phyloP scores from a whole-genome alignment of 2,888 invertebrate species.

The Temnothorax unifasciatus region DNA sequence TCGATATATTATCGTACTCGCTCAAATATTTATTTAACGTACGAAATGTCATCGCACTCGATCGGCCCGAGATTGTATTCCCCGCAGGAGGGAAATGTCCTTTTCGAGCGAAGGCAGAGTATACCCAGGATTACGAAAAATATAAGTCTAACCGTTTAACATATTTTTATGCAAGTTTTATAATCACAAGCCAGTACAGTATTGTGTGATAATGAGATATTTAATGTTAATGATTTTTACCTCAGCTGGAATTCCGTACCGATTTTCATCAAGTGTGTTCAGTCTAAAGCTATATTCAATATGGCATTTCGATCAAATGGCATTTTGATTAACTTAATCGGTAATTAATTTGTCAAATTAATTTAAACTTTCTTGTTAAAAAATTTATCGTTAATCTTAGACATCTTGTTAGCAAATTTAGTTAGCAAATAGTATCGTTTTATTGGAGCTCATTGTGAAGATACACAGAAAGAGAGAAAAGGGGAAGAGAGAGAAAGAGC shows the following conservation, averaged over 20 bases:
- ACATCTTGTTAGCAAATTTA: background rate
- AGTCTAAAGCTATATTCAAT: background rate
- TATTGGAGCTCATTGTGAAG: background rate
- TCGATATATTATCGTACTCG: slow-evolving; percentile 72
- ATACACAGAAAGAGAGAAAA: background rate
- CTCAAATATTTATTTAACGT: slow-evolving; percentile 77
- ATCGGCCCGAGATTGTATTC: background rate
- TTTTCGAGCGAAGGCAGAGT: background rate
- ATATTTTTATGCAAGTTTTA: background rate
- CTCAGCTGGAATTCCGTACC: background rate
- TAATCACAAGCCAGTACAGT: background rate
- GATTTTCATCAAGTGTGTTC: background rate
- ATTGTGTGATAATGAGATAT: background rate
- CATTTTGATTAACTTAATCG: background rate
- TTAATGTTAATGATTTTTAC: background rate
- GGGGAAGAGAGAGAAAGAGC: background rate
- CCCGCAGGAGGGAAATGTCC: slow-evolving; percentile 9
- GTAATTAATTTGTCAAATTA: background rate
- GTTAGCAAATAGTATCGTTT: background rate
- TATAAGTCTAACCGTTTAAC: background rate
- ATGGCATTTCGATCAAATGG: too few species aligned
- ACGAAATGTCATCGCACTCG: slow-evolving; percentile 66
- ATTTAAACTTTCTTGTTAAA: background rate
- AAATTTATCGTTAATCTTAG: background rate
- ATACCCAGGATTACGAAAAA: background rate